These are phyloP conservation scores for Phalloptychus januarius DNA, from an alignment of 2,797 vertebrate genomes.

Conservation along the genomic window DNA sequence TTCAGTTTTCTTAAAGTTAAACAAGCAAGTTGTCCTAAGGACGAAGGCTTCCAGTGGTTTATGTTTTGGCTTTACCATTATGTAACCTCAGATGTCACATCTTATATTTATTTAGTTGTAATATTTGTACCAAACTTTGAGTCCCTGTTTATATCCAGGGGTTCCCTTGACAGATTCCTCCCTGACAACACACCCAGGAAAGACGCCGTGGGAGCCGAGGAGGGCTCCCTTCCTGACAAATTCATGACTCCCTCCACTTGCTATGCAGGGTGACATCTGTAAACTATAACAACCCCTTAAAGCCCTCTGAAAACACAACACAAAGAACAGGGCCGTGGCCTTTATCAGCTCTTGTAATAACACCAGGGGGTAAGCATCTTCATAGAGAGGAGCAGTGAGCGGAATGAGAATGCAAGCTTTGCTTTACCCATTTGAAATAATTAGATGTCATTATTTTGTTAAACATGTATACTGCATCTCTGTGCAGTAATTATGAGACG, in stretches of 20 bases:
- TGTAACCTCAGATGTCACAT: conserved; percentile 5
- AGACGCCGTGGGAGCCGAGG: conserved; percentile 59
- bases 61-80: background rate
- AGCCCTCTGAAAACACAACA: conserved; percentile 63
- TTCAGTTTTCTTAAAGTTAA: conserved; percentile 3
- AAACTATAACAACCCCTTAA: conserved; percentile 78
- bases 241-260: conserved; percentile 71
- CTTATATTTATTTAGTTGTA: conserved; percentile 18
- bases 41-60: background rate
- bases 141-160: conserved; percentile 31
- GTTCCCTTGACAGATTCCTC: conserved; percentile 52
- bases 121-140: conserved; percentile 37
- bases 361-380: conserved; percentile 67
- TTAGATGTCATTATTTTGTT: conserved; percentile 46
- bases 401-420: conserved; percentile 22
- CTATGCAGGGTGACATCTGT: conserved; percentile 83
- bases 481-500: conserved; percentile 41
- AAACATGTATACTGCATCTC: conserved; percentile 62
- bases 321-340: conserved; percentile 66
- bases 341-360: conserved; percentile 67
- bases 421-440: conserved; percentile 46
- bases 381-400: conserved; percentile 15
- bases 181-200: conserved; percentile 56
- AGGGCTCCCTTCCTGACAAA: conserved; percentile 74
- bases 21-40: background rate